phyloP scores from a whole-genome alignment of 2,888 invertebrate genomes.

The Drosophila borealis region DNA sequence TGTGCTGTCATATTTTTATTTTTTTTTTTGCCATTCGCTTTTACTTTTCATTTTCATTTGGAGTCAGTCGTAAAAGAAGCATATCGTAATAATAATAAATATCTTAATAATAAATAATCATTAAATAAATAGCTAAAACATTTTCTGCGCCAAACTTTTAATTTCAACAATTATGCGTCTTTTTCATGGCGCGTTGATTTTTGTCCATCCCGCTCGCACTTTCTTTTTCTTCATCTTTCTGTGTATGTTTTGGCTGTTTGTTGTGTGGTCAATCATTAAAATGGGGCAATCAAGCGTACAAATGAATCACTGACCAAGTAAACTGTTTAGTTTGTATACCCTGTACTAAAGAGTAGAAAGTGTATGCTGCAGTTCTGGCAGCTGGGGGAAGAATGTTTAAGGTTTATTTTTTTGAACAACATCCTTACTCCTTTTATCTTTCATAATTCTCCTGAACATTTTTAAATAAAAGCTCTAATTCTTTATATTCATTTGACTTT shows the following conservation, averaged over 20 bases:
- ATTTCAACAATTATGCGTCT: conserved; percentile 65
- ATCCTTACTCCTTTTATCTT: no score
- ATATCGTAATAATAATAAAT: conserved; percentile 23
- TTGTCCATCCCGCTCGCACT: conserved; percentile 3
- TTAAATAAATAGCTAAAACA: conserved; percentile 41
- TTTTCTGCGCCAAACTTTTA: conserved; percentile 57
- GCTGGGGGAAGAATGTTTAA: no score
- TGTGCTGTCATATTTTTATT: background rate
- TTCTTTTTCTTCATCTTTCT: conserved; percentile 10
- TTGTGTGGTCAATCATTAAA: conserved; percentile 62
- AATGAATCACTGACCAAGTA: conserved; percentile 54
- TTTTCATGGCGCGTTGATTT: conserved; percentile 60
- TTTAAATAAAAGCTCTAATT: no score
- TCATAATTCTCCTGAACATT: no score
- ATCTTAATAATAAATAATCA: conserved; percentile 29
- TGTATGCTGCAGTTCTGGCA: background rate
- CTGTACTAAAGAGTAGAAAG: conserved; percentile 5
- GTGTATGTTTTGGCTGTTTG: conserved; percentile 1
- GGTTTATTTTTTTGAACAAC: no score
- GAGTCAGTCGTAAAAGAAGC: conserved; percentile 38
- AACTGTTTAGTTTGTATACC: conserved; percentile 43
- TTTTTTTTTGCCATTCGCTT: conserved; percentile 39
- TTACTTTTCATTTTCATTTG: conserved; percentile 59
- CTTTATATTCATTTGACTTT: no score
- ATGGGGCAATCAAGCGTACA: conserved; percentile 50